Conservation (phyloP, 2,113 vertebrate species). For the Rhinolophus sinicus region DNA sequence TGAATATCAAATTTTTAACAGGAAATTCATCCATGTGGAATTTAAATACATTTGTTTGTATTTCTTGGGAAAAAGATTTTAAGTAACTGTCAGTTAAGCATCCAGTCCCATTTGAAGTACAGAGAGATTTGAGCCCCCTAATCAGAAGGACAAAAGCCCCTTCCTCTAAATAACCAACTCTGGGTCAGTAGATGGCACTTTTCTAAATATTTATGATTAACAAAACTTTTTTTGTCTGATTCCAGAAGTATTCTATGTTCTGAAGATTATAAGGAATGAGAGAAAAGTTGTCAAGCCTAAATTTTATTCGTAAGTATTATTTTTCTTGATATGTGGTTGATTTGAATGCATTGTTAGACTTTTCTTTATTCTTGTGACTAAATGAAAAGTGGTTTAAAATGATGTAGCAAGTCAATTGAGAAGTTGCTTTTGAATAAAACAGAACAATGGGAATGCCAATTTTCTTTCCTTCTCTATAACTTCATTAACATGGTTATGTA, state of each 20-base stretch:
- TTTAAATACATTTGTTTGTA: constrained; percentile 46
- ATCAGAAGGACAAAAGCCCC: not conserved
- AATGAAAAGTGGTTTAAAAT: constrained; percentile 70
- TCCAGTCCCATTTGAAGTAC: not conserved
- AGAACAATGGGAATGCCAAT: constrained; percentile 70
- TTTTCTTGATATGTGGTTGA: constrained; percentile 60
- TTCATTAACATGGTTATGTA: constrained; percentile 64
- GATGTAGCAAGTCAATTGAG: constrained; percentile 69
- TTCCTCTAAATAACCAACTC: constrained; percentile 13
- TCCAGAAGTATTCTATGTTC: not conserved
- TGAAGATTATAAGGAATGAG: constrained; percentile 34
- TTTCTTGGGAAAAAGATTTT: constrained; percentile 22
- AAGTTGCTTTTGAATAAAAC: constrained; percentile 71
- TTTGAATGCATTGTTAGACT: constrained; percentile 62
- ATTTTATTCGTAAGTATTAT: constrained; percentile 58
- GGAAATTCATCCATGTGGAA: constrained; percentile 24
- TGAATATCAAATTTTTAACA: not conserved
- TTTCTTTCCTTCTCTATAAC: constrained; percentile 68
- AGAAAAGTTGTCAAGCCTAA: constrained; percentile 30
- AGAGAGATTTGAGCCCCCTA: not conserved
- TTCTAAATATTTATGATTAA: constrained; percentile 28
- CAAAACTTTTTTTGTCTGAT: constrained; percentile 32
- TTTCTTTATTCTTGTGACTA: constrained; percentile 57
- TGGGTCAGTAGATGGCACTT: not conserved
- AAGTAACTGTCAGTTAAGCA: constrained; percentile 7